These are phyloP conservation scores for Enteromius thamalakanensis DNA, from an alignment of 2,797 vertebrate genomes.

Conservation along the genomic window DNA sequence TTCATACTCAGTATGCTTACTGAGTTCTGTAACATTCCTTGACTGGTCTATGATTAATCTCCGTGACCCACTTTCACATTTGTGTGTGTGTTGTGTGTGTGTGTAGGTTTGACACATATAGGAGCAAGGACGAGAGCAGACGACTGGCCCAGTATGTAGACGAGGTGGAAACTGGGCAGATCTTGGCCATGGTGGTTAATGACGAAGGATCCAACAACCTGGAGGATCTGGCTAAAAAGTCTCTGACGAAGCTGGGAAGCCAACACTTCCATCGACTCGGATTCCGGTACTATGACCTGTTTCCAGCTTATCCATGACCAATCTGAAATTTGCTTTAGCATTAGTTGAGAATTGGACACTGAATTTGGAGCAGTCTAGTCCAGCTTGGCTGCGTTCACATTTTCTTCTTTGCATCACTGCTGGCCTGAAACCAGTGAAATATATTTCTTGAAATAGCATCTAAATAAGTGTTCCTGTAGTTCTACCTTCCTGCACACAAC, in stretches of 20 bases:
- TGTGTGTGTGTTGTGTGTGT: slow-evolving; percentile 23
- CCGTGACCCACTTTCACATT: slow-evolving; percentile 49
- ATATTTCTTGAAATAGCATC: slow-evolving; percentile 24
- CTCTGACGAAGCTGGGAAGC: slow-evolving; percentile 87
- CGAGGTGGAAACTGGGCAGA: slow-evolving; percentile 77
- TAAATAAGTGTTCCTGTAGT: slow-evolving; percentile 3
- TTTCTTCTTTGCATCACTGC: neutral
- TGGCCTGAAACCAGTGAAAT: neutral
- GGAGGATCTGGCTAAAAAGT: slow-evolving; percentile 88
- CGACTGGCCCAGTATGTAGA: slow-evolving; percentile 88
- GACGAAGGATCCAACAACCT: slow-evolving; percentile 94
- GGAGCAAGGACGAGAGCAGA: slow-evolving; percentile 86
- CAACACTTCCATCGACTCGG: slow-evolving; percentile 87
- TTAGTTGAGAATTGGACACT: neutral
- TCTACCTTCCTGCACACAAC: neutral
- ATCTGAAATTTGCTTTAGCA: neutral
- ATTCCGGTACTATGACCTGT: slow-evolving; percentile 82
- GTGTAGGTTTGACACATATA: slow-evolving; percentile 92
- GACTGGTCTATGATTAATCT: slow-evolving; percentile 44
- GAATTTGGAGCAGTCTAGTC: neutral
- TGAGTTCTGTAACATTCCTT: slow-evolving; percentile 37
- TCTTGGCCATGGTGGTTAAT: slow-evolving; percentile 89
- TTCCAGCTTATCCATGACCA: neutral
- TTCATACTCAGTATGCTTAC: slow-evolving; percentile 43
- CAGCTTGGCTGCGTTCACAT: neutral